Base-by-base conservation (phyloP, 2,888 invertebrate genomes). In the Cataglyphis rosenhaueri region DNA sequence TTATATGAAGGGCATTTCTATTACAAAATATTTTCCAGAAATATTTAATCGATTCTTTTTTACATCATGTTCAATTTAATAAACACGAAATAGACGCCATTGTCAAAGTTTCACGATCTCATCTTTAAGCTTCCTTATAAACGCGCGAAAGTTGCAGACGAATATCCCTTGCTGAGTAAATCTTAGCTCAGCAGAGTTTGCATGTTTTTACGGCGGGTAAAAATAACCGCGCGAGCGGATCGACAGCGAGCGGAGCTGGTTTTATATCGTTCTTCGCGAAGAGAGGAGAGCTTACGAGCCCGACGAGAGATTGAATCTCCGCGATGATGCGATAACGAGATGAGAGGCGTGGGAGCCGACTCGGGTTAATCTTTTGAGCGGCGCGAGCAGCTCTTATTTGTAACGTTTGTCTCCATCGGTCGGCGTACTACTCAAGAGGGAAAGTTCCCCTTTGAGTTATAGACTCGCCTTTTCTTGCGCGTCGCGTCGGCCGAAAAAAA, bases 291-390 rank as follows among this genome's bases (percentile, higher is more conserved):
- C 81, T 70, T 85, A 29, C 59, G 59, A 32, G 86, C 86, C 83
- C 87, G 82, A 83, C 79, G 65, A 91, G 88, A 89, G 91, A 91
- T 92, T 86, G 87, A 91, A 92, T 92, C 91, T 92, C 76, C 87
- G 71, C 70, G 92, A 92, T 91, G 88, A 84, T 82, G 87, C 87
- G 88, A 90, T 90, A 90, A 83, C 84, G 84, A 79, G 91, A 92
- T 87, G 89, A 91, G 89, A 91, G 92, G 92, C 92, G 92, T 92
- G 92, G 92, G 92, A 92, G 90, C 91, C 55, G 85, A 90, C 87
- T 81, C 84, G 83, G 74, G 86, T 88, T 91, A 91, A 91, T 91
- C 91, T 85, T 89, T 86, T 87, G 87, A 73, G 32, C 70, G 25
- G 65, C 44, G 65, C 41, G 21, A 83, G 87, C 81, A 83, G 84